phyloP scores from a whole-genome alignment of 2,113 vertebrate species.

The Microcebus tavaratra region DNA sequence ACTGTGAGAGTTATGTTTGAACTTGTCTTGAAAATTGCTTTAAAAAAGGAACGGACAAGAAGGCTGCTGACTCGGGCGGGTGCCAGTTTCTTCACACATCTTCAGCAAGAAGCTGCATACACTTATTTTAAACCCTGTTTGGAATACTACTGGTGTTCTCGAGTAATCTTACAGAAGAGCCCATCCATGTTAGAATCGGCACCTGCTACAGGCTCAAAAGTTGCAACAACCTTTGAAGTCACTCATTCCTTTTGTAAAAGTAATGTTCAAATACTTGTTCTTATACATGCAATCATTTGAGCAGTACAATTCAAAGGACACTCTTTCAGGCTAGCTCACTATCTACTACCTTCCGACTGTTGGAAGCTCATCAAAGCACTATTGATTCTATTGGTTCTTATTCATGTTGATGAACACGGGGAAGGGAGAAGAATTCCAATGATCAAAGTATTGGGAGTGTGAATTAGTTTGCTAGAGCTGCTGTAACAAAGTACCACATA shows the following conservation, averaged over 20 bases:
- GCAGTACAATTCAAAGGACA: background rate
- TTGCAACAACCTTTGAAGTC: background rate
- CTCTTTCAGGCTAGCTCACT: background rate
- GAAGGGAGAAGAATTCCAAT: background rate
- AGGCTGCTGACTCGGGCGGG: constrained; percentile 48
- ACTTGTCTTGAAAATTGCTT: constrained; percentile 65
- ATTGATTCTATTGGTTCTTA: background rate
- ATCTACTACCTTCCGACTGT: background rate
- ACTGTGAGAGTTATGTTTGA: constrained; percentile 70
- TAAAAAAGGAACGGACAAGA: constrained; percentile 5
- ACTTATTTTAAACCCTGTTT: constrained; percentile 20
- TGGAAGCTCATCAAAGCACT: background rate
- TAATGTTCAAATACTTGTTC: background rate
- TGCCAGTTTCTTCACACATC: constrained; percentile 55
- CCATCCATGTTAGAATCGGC: background rate
- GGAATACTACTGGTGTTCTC: background rate
- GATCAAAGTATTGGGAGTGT: fast-evolving
- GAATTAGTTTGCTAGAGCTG: background rate
- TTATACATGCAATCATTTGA: background rate
- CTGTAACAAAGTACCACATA: background rate
- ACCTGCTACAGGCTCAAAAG: background rate
- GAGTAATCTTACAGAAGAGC: background rate
- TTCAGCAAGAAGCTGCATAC: constrained; percentile 59
- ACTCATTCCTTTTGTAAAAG: background rate
- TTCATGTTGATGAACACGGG: background rate